phyloP scores from a whole-genome alignment of 2,888 invertebrate genomes.

The Coelogynopora nodosa region DNA sequence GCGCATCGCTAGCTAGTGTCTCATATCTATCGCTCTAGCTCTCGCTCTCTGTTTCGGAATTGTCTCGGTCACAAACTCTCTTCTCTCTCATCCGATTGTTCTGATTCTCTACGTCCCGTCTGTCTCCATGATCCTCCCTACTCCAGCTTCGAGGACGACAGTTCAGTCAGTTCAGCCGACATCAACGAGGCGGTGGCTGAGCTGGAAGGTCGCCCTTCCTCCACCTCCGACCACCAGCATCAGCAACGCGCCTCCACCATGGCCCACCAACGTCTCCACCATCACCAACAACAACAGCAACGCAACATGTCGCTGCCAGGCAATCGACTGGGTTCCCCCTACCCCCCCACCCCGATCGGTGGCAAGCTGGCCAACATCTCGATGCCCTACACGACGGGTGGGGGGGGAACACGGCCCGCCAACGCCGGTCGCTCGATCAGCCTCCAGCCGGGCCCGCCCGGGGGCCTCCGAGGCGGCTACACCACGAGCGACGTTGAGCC shows the following conservation, averaged over 20 bases:
- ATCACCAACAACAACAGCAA: neutral
- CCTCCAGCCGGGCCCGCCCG: neutral
- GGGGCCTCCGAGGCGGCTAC: neutral
- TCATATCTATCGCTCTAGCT: too few relatives aligned
- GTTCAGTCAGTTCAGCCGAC: neutral
- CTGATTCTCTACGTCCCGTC: neutral
- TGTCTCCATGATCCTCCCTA: neutral
- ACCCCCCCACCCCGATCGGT: neutral
- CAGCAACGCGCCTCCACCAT: neutral
- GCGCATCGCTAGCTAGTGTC: too few relatives aligned
- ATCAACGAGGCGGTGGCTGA: conserved; percentile 4
- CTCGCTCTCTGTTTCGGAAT: too few relatives aligned
- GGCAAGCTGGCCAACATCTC: conserved; percentile 25
- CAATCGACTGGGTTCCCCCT: neutral
- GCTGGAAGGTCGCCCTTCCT: neutral
- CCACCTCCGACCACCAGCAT: neutral
- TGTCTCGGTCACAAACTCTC: too few relatives aligned
- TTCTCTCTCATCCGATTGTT: too few relatives aligned
- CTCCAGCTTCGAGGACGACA: conserved; percentile 1
- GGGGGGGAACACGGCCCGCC: too few relatives aligned
- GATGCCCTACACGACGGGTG: neutral
- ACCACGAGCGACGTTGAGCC: neutral
- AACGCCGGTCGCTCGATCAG: neutral
- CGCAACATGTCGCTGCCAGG: neutral
- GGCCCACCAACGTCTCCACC: neutral